Evolutionary conservation across 2,113 vertebrate species (phyloP).

Genomic region (Rhagologus leucostigma): DNA sequence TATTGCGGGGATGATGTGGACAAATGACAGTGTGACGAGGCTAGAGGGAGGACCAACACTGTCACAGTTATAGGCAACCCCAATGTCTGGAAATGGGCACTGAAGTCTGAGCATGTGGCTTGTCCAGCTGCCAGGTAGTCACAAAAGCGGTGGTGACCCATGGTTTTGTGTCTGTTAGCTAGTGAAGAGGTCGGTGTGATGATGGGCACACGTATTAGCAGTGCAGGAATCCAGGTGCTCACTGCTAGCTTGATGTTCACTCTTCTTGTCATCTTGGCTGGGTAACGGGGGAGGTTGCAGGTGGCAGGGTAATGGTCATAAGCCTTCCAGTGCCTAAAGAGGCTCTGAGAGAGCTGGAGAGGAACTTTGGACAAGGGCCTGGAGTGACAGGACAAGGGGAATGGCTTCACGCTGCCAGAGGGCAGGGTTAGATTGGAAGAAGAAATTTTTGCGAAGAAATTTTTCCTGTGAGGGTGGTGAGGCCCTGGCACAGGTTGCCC

Average conservation of each 20-base stretch:
- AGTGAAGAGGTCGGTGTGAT: background rate
- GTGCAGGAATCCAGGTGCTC: background rate
- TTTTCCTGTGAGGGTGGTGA: background rate
- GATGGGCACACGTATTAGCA: background rate
- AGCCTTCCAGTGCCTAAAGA: background rate
- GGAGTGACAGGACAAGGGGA: background rate
- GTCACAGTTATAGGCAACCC: slow-evolving; percentile 10
- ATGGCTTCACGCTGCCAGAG: background rate
- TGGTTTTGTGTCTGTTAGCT: background rate
- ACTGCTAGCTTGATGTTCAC: background rate
- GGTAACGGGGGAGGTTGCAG: slow-evolving; percentile 3
- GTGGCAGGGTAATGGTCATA: slow-evolving; percentile 1
- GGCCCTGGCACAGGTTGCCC: background rate
- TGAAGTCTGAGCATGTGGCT: background rate
- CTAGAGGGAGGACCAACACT: background rate
- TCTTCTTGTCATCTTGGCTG: background rate
- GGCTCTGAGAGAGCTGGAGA: background rate
- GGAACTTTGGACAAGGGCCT: background rate
- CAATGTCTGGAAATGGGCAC: background rate
- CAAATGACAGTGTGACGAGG: background rate
- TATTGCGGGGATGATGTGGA: background rate
- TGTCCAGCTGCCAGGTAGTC: slow-evolving; percentile 24
- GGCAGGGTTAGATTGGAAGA: background rate
- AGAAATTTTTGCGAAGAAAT: background rate
- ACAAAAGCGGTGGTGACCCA: slow-evolving; percentile 14